Evolutionary conservation across 2,888 invertebrate species (phyloP), one percentile per base, ranked within the genome.

Genomic region (Hirtodrosophila trivittata): DNA sequence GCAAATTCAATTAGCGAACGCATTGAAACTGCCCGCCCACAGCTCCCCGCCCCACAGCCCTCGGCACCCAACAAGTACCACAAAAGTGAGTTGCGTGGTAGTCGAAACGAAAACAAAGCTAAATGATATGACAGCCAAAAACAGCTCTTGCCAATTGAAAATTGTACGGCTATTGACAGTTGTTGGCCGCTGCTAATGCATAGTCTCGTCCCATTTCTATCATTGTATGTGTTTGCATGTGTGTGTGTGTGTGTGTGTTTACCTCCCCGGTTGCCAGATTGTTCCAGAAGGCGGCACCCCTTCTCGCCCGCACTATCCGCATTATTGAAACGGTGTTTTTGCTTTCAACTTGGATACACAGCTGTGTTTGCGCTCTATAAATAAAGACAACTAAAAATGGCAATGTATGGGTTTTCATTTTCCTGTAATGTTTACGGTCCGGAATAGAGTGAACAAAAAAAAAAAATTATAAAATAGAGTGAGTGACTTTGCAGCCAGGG

Each of bases 321-420:
- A 62, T 62, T 62, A 70, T 70, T 70, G 63, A 74, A 74, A 62
- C 71, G 75, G 54, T 58, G 70, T 75, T 71, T 71, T 64, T 55
- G 69, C 73, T 70, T 70, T 70, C 68, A 70, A 70, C 68, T 73
- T 73, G 56, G 38, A 62, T 62, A 68, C 64, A 62, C 73, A 78
- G 80, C 80, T 78, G 86, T 78, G 69, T 78, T 86, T 83, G 84
- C 59, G 62, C 77, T 86, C 81, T 82, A 78, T 75, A 78, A 78
- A 78, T 86, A 78, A 78, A 71, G 55, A 16, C 65, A 71, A 85
- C 86, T 83, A 68, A 78, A 85, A 83, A 82, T 77, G 77, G 77
- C 83, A 77, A 77, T 68, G 35, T 68, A 74, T 66, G 60, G 55
- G 59, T 66, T 67, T 64, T 51, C 56, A 58, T 59, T 67, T 64